Base-by-base conservation (phyloP, 2,888 invertebrate genomes). In the Drosophila pseudotakahashii region DNA sequence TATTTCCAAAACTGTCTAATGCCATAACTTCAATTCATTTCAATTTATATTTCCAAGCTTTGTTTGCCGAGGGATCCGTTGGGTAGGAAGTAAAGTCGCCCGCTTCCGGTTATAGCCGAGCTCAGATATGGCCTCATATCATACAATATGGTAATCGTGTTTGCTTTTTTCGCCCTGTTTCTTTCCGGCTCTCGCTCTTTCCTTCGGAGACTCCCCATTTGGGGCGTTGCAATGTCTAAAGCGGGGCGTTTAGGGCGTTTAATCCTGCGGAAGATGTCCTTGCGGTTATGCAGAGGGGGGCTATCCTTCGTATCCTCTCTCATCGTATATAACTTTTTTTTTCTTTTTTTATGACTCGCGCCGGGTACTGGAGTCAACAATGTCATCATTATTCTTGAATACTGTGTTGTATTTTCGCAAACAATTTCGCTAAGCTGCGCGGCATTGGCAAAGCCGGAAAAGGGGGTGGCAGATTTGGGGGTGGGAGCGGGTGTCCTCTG, bases 371-470 rank as follows among this genome's bases (percentile, higher is more conserved):
- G 81, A 78, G 79, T 88, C 76, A 89, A 89, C 88, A 88, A 89
- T 89, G 89, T 89, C 88, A 89, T 89, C 88, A 89, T 89, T 89
- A 89, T 89, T 89, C 89, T 80, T 89, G 83, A 88, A 89, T 89
- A 89, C 89, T 89, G 85, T 85, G 82, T 89, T 89, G 76, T 85
- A 77, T 85, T 82, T 90, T 88, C 79, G 82, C 84, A 84, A 90
- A 86, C 82, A 84, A 82, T 88, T 90, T 90, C 80, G 88, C 87
- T 79, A 87, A 90, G 80, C 83, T 79, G 76, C 70, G 70, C 77
- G 55, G 67, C 67, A 64, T 62, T 48, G 67, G 16, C 58, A 54
- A 67, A 53, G 36, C 37, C 61, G 53, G 26, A 52, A 26, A 16
- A 44, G 45, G 50, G 50, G 23, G 51, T 41, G 13, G 41, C 19